phyloP scores from a whole-genome alignment of 2,113 vertebrate species.

The Scartelaos histophorus region DNA sequence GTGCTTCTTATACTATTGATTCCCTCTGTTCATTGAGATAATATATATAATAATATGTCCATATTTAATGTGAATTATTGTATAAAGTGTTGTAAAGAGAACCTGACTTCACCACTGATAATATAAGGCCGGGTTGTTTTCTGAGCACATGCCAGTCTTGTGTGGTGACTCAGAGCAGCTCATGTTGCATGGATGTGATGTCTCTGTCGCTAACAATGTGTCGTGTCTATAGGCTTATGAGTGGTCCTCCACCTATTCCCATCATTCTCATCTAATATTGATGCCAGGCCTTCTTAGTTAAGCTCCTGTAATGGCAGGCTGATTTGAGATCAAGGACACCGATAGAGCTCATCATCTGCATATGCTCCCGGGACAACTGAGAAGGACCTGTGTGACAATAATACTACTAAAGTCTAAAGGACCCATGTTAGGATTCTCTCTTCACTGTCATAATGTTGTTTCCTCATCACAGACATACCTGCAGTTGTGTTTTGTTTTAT shows the following conservation, averaged over 20 bases:
- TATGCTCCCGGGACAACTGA: constrained; percentile 56
- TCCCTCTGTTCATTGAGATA: background rate
- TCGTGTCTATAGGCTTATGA: constrained; percentile 39
- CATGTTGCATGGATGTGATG: constrained; percentile 41
- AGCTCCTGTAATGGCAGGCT: constrained; percentile 73
- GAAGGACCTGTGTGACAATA: constrained; percentile 53
- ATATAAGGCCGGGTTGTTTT: background rate
- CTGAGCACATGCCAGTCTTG: constrained; percentile 23
- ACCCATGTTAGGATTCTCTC: no score
- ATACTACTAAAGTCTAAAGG: background rate
- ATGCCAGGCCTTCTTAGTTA: constrained; percentile 70
- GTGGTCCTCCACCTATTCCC: constrained; percentile 51
- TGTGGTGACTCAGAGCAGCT: constrained; percentile 50
- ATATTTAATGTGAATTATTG: background rate
- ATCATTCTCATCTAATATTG: constrained; percentile 79
- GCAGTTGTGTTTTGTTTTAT: no score
- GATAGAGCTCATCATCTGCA: constrained; percentile 69
- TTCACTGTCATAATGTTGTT: no score
- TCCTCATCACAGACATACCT: no score
- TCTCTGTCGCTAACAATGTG: constrained; percentile 29
- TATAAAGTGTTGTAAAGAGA: background rate
- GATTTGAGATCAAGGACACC: constrained; percentile 69
- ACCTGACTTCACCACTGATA: no score
- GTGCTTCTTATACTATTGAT: background rate
- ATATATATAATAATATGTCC: background rate